Evolutionary conservation across 2,888 invertebrate genomes (phyloP), one percentile per base, ranked within the genome.

Genomic region (Danaus chrysippus): DNA sequence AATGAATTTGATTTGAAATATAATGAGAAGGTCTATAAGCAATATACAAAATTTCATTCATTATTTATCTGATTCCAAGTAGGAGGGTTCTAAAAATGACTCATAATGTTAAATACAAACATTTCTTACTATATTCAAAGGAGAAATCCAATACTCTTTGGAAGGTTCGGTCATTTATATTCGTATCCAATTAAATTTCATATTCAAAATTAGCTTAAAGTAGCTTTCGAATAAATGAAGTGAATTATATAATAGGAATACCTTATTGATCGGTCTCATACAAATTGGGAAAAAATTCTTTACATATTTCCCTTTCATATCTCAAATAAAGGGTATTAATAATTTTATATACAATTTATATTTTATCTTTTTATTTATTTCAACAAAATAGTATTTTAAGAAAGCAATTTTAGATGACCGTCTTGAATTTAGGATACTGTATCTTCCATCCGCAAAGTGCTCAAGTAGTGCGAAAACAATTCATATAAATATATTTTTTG

Each of bases 61-160:
- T n/a, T n/a, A n/a, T n/a, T n/a, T n/a, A n/a, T n/a, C n/a, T n/a
- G n/a, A n/a, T n/a, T n/a, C n/a, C n/a, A n/a, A n/a, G n/a, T n/a
- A n/a, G n/a, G n/a, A n/a, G n/a, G n/a, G n/a, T n/a, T n/a, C n/a
- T n/a, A n/a, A n/a, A n/a, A n/a, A n/a, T n/a, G 15, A 13, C n/a
- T 46, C 15, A 46, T n/a, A 13, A n/a, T 15, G 13, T 15, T 13
- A 46, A 46, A 46, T 46, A 46, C 15, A 46, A 46, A 46, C 46
- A 46, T 46, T 46, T 15, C 46, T 46, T 46, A 46, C n/a, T 46
- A 15, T 46, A 46, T 46, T 46, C 46, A 46, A 46, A 46, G 46
- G 46, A n/a, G n/a, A 46, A 46, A 46, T 46, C 46, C 46, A 46
- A 46, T 46, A 46, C 46, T 13, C 46, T 46, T 46, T 46, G 46